Conservation (phyloP, 2,113 vertebrate genomes). For the Thalassoma bifasciatum region DNA sequence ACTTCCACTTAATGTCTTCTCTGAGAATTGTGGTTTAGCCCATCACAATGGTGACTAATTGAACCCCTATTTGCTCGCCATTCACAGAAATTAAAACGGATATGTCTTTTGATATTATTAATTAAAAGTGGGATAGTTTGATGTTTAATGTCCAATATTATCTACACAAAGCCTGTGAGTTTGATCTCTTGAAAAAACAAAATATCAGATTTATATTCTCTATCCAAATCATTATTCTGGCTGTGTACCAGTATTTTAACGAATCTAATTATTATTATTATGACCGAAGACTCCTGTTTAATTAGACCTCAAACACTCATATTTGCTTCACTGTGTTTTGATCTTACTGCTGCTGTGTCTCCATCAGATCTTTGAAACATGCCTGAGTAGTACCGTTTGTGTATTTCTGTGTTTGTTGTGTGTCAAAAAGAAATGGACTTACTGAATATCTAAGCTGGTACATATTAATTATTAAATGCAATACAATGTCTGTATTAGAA, state of each 20-base stretch:
- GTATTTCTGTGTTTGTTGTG: constrained; percentile 69
- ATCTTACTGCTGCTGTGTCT: constrained; percentile 67
- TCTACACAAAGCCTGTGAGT: neutral
- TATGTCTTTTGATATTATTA: neutral
- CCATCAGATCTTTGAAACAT: constrained; percentile 67
- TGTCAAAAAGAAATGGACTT: constrained; percentile 52
- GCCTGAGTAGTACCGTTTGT: constrained; percentile 76
- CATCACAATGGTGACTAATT: neutral
- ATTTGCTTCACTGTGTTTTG: constrained; percentile 53
- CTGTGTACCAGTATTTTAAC: neutral
- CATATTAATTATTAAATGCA: constrained; percentile 75
- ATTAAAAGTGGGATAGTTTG: neutral
- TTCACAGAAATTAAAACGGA: too few relatives aligned
- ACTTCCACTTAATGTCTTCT: constrained; percentile 9
- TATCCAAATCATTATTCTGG: constrained; percentile 8
- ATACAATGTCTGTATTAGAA: constrained; percentile 72
- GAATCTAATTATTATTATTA: constrained; percentile 9
- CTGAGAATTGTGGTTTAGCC: neutral
- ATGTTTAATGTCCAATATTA: neutral
- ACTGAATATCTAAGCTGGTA: constrained; percentile 66
- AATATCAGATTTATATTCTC: neutral
- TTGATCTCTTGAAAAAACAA: neutral
- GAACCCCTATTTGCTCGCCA: neutral
- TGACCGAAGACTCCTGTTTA: constrained; percentile 16
- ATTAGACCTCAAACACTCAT: constrained; percentile 39